Evolutionary conservation across 2,888 invertebrate species (phyloP).

Genomic region (Acleris holmiana): DNA sequence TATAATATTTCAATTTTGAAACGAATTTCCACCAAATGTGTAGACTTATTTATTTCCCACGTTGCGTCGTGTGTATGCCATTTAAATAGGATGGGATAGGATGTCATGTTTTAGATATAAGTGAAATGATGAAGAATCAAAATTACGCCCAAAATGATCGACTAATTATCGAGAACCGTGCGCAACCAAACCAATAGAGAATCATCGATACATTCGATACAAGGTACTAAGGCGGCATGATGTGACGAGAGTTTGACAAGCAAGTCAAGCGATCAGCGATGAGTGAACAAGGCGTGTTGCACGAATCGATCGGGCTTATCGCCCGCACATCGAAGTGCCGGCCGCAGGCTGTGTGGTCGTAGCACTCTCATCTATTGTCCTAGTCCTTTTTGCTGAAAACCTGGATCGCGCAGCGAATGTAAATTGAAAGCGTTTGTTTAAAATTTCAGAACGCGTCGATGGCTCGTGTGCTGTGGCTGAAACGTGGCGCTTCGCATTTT

Average conservation of each 20-base stretch:
- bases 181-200: constrained; percentile 21
- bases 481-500: constrained; percentile 1
- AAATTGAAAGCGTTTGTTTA: constrained; percentile 34
- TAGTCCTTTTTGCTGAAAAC: constrained; percentile 22
- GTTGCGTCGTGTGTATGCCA: too few relatives aligned
- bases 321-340: constrained; percentile 20
- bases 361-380: constrained; percentile 15
- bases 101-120: too few relatives aligned
- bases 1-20: too few relatives aligned
- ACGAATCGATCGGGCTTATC: constrained; percentile 33
- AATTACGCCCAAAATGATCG: too few relatives aligned
- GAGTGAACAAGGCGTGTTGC: constrained; percentile 24
- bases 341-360: constrained; percentile 22
- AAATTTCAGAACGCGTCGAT: constrained; percentile 40
- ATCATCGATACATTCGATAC: constrained; percentile 36
- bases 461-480: constrained; percentile 18
- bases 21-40: too few relatives aligned
- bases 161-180: too few relatives aligned
- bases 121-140: too few relatives aligned
- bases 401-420: constrained; percentile 9
- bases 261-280: constrained; percentile 20
- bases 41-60: too few relatives aligned
- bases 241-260: constrained; percentile 26
- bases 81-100: too few relatives aligned
- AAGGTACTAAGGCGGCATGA: constrained; percentile 34